These are phyloP conservation scores for Orientallactaga sibirica DNA, from an alignment of 2,797 vertebrate species.

Conservation along the genomic window DNA sequence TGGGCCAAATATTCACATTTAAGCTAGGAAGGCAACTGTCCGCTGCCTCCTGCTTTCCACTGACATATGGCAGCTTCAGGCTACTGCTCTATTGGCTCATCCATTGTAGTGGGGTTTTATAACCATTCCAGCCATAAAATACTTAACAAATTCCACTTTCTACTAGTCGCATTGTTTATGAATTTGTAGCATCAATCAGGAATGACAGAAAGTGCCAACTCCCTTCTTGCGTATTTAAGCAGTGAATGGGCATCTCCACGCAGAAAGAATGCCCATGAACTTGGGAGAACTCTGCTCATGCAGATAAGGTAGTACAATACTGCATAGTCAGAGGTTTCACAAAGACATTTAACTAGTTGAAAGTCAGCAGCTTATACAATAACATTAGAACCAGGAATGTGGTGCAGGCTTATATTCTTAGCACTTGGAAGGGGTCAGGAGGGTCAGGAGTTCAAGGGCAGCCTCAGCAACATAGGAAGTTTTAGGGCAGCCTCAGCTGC, in stretches of 20 bases:
- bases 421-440: not conserved
- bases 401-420: too few species aligned
- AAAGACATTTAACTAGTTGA: not conserved
- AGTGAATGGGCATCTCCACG: slow-evolving; percentile 5
- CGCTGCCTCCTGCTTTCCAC: not conserved
- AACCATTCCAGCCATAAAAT: slow-evolving; percentile 64
- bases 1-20: slow-evolving; percentile 25
- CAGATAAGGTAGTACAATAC: not conserved
- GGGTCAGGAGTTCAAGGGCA: not conserved
- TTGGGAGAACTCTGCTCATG: not conserved
- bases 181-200: slow-evolving; percentile 48
- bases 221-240: not conserved
- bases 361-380: not conserved
- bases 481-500: not conserved
- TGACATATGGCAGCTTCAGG: slow-evolving; percentile 45
- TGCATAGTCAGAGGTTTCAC: not conserved
- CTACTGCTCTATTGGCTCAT: slow-evolving; percentile 26
- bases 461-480: not conserved
- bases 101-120: slow-evolving; percentile 48
- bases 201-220: slow-evolving; percentile 58
- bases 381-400: not conserved
- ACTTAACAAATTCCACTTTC: slow-evolving; percentile 63
- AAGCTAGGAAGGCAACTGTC: not conserved
- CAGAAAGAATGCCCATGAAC: not conserved
- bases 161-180: slow-evolving; percentile 52